Conservation (phyloP, 2,797 vertebrate genomes). For the Babyrousa celebensis region DNA sequence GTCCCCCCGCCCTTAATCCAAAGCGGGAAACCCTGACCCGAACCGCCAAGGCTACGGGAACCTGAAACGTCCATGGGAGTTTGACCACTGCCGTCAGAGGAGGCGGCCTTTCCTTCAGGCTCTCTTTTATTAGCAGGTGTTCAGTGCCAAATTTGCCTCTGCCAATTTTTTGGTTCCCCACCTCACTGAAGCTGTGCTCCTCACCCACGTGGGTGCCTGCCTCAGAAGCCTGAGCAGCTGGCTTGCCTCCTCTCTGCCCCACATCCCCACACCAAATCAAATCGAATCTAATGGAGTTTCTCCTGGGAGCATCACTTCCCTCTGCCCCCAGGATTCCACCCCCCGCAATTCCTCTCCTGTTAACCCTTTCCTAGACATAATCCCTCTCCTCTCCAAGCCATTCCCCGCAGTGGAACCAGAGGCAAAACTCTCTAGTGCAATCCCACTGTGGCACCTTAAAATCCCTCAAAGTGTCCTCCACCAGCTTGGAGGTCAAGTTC, state of each 20-base stretch:
- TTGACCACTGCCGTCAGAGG: neutral
- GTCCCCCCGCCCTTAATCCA: neutral
- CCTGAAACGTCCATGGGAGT: neutral
- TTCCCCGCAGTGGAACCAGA: neutral
- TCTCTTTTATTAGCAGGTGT: neutral
- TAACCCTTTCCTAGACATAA: neutral
- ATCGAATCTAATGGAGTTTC: neutral
- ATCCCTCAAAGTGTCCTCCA: neutral
- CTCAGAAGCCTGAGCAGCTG: neutral
- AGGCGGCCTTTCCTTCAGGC: neutral
- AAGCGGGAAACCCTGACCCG: neutral
- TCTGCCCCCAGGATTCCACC: accelerated
- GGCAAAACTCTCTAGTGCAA: neutral
- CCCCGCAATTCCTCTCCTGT: too few relatives aligned
- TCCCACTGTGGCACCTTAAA: neutral
- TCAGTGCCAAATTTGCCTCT: neutral
- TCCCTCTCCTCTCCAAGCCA: neutral
- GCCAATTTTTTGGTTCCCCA: neutral
- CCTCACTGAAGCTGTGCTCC: neutral
- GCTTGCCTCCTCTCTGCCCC: neutral
- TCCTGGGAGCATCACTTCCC: neutral
- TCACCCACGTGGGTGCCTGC: neutral
- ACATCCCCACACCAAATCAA: neutral
- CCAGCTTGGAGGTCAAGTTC: neutral
- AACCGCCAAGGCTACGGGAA: neutral